Evolutionary conservation across 23 tunicate species (phyloP), one percentile per base, ranked within the genome.

Genomic region (Ciona savignyi): DNA sequence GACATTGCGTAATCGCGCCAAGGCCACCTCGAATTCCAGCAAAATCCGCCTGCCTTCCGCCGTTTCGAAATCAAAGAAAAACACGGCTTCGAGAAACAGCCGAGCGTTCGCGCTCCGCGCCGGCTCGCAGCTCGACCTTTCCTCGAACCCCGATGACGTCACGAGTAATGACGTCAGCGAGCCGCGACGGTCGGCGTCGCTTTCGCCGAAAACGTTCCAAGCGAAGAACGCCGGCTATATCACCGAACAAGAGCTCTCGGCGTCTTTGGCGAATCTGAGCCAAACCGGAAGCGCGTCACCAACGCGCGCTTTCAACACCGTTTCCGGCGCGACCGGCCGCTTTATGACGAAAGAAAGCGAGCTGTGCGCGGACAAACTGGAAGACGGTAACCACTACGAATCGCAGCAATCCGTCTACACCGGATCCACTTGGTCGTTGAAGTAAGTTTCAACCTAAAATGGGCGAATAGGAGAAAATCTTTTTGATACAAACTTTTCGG

Each of bases 291-390:
- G 20, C 32, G 79, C 27, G 3, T 51, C 70, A 26, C 31, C 26
- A 19, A 23, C 68, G 20, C 28, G 76, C 29, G 49, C 66, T 0
- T 85, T 70, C 66, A 85, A 73, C 67, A 78, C 91, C 1, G 80
- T 85, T 20, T 85, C 91, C 0, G 91, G 79, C 32, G 91, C 91
- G 6, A 85, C 83, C 27, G 83, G 83, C 0, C 70, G 83, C 22
- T 63, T 24, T 22, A 49, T 78, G 67, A 25, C 76, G 9, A 69
- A 77, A 66, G 26, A 74, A 65, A 84, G 72, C 67, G 6, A 70
- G 9, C 66, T 83, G 63, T 66, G 75, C 70, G 42, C 75, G 33
- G 81, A 66, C 73, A 34, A 67, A 26, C 11, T 23, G 6, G 67
- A 78, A 69, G 34, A 29, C 34, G n/a, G n/a, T n/a, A 27, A 42